Evolutionary conservation across 2,113 vertebrate species (phyloP).

Genomic region (Dasyprocta punctata): DNA sequence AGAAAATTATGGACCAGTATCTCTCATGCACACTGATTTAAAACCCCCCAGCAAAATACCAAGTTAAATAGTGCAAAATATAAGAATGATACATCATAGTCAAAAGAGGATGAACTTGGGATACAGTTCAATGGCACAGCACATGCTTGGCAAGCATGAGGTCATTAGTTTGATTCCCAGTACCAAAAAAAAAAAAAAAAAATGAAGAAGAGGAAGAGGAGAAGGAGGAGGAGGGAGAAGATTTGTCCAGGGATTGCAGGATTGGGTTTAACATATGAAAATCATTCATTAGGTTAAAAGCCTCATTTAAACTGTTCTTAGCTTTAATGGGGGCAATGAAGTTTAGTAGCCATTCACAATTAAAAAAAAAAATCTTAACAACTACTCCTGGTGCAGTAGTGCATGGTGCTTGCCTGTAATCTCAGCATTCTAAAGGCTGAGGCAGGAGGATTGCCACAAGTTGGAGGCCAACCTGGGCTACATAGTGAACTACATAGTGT

Average conservation of each 20-base stretch:
- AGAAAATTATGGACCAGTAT: slow-evolving; percentile 5
- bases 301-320: slow-evolving; percentile 28
- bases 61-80: slow-evolving; percentile 22
- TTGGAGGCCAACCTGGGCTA: not conserved
- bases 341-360: not conserved
- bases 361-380: slow-evolving; percentile 1
- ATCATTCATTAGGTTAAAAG: not conserved
- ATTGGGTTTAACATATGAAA: slow-evolving; percentile 55
- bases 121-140: no score
- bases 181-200: no score
- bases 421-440: not conserved
- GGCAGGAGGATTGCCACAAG: not conserved
- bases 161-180: no score
- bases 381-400: no score
- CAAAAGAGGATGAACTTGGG: not conserved
- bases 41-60: slow-evolving; percentile 20
- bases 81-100: not conserved
- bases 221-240: no score
- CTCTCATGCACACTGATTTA: not conserved
- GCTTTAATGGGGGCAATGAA: slow-evolving; percentile 41
- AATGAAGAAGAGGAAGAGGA: no score
- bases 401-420: not conserved
- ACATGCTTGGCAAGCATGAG: no score
- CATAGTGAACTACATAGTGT: not conserved
- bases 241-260: slow-evolving; percentile 36